Percentiles rank a stretch among this genome's conserved stretches.
Conservation (phyloP, 2,888 invertebrate species). For the Drosophila anceps region DNA sequence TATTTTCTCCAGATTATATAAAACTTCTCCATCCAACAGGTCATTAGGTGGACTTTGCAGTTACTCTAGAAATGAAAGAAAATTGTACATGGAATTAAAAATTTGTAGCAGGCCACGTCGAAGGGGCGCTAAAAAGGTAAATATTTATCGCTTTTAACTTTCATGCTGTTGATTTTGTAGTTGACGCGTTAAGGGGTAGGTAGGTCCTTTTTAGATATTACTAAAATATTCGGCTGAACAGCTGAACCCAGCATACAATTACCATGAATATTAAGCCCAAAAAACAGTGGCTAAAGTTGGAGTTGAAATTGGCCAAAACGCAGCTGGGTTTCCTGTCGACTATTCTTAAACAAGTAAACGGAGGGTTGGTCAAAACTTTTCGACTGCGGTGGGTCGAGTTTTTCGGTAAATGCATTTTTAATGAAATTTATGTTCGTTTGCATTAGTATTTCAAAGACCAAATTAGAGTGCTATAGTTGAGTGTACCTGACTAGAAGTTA, state of each 20-base stretch:
- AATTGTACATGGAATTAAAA: constrained; percentile 54
- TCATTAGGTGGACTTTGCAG: constrained; percentile 84
- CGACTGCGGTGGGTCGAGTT: constrained; percentile 13
- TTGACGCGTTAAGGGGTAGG: constrained; percentile 37
- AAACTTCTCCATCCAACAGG: constrained; percentile 69
- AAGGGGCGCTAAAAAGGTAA: constrained; percentile 44
- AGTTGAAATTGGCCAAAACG: constrained; percentile 60
- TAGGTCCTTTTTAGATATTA: constrained; percentile 52
- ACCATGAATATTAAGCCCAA: constrained; percentile 74
- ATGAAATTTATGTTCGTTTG: constrained; percentile 71
- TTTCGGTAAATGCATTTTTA: constrained; percentile 70
- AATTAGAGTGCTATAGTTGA: neutral
- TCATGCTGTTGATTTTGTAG: constrained; percentile 38
- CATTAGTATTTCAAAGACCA: constrained; percentile 57
- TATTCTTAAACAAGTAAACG: constrained; percentile 49
- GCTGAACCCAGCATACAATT: constrained; percentile 70
- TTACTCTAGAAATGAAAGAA: constrained; percentile 62
- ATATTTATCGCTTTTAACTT: constrained; percentile 53
- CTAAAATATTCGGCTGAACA: constrained; percentile 59
- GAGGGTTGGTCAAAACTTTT: constrained; percentile 53
- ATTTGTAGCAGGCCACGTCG: constrained; percentile 9
- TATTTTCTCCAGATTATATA: constrained; percentile 4
- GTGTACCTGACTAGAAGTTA: neutral
- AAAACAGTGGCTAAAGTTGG: constrained; percentile 54
- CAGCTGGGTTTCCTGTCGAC: constrained; percentile 50